phyloP scores from a whole-genome alignment of 2,113 vertebrate genomes.

The Triplophysa rosa region DNA sequence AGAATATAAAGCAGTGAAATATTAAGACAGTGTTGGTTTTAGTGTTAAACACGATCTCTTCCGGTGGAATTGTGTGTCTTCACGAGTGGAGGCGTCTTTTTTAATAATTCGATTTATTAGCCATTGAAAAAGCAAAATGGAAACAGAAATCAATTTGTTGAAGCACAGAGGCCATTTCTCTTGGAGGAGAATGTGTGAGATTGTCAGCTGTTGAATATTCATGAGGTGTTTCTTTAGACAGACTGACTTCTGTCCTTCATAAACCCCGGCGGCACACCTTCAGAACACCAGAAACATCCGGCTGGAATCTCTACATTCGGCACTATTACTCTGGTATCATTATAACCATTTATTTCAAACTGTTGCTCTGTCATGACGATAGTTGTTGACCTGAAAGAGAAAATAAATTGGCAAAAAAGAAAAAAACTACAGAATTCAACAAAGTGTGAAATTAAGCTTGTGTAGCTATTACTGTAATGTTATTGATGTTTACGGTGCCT shows the following conservation, averaged over 20 bases:
- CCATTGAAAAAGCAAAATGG: slow-evolving; percentile 41
- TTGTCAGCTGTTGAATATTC: slow-evolving; percentile 22
- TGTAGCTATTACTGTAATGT: too few species aligned
- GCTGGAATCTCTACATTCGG: too few species aligned
- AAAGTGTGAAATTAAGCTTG: too few species aligned
- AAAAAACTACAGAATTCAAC: too few species aligned
- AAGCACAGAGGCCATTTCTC: slow-evolving; percentile 47
- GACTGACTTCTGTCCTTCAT: background rate
- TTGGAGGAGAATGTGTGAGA: slow-evolving; percentile 16
- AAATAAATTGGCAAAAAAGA: too few species aligned
- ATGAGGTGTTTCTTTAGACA: background rate
- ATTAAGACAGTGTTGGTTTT: slow-evolving; percentile 9
- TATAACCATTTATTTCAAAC: too few species aligned
- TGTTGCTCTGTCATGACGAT: too few species aligned
- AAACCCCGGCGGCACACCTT: background rate
- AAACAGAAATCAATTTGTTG: slow-evolving; percentile 47
- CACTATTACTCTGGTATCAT: too few species aligned
- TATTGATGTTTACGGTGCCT: too few species aligned
- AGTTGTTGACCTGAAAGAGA: too few species aligned
- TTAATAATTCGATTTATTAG: slow-evolving; percentile 55
- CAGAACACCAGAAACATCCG: background rate
- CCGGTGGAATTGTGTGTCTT: background rate
- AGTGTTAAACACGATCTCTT: background rate
- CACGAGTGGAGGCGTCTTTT: slow-evolving; percentile 24
- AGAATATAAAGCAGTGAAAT: slow-evolving; percentile 13